Evolutionary conservation across 1,140 invertebrate species (phyloP).

Genomic region (Cydia fagiglandana): DNA sequence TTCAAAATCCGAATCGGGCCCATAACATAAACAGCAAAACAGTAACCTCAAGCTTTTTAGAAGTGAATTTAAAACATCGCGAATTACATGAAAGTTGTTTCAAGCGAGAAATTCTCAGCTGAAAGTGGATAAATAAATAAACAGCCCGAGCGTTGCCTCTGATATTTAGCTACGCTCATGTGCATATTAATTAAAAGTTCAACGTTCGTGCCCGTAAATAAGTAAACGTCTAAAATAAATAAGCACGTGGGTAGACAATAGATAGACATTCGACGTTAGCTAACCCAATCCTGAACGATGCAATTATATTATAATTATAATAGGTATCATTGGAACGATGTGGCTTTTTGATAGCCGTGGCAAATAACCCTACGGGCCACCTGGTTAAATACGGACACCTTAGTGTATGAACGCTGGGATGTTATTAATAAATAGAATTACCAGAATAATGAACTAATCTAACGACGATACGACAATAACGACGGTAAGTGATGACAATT

Average conservation of each 20-base stretch:
- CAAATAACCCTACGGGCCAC: no score
- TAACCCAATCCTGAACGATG: no score
- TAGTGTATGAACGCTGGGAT: no score
- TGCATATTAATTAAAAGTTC: conserved; percentile 17
- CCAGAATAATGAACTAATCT: no score
- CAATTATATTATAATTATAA: no score
- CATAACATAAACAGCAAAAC: background rate
- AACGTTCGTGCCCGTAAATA: background rate
- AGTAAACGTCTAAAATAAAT: background rate
- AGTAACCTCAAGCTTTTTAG: background rate
- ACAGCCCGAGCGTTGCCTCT: background rate
- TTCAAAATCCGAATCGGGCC: no score
- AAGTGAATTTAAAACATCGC: background rate
- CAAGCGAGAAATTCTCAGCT: background rate
- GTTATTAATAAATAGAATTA: no score
- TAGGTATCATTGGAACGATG: no score
- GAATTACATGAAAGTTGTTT: background rate
- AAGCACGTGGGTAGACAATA: background rate
- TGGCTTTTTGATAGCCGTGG: no score
- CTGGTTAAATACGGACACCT: no score
- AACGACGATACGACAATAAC: no score
- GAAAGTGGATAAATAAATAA: conserved; percentile 6
- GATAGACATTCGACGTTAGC: background rate
- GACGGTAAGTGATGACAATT: no score
- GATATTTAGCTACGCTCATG: conserved; percentile 10